Evolutionary conservation across 1,140 invertebrate genomes (phyloP), one percentile per base, ranked within the genome.

Genomic region (Hycleus phaleratus): DNA sequence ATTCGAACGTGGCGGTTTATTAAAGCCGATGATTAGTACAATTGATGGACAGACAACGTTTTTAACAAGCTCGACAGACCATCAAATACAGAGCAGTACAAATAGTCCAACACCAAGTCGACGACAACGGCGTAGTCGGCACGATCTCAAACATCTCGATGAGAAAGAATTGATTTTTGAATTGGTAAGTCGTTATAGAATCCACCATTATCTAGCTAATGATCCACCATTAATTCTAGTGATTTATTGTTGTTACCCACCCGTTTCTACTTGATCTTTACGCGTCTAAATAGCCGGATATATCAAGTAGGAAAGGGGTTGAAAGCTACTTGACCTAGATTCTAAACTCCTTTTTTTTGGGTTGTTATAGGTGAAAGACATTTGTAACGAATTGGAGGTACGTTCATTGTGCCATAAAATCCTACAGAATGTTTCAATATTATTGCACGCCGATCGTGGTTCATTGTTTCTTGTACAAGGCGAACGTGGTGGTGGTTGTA

Each of bases 161-260:
- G 93, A 97, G 71, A 92, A 91, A 71, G 91, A 97, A 76, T 82
- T 97, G 46, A 94, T 97, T 71, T 95, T 96, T 74, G 93, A 97
- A 76, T 75, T 97, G 79, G 93, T 95, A 69, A 80, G 78, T 60
- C 38, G 10, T 2, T 7, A 6, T 6, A 39, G 1, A 39, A 39
- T 7, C 10, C 2, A 38, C 12, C 12, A 12, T 12, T 12, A 12
- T 12, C 12, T 12, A 18, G 18, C 18, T 18, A 18, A 18, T 18
- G 18, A 18, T 18, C 18, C 1, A 18, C 18, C 18, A 18, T 18
- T 18, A 18, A 18, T 18, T 18, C 18, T 18, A 18, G 18, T 18
- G 18, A 18, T 18, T 18, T 18, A 18, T 18, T 18, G 18, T 18
- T 18, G 18, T 18, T 18, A 18, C 18, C 18, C 18, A 18, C 18